These are phyloP conservation scores for Albula glossodonta DNA, from an alignment of 2,113 vertebrate species.

Conservation along the genomic window DNA sequence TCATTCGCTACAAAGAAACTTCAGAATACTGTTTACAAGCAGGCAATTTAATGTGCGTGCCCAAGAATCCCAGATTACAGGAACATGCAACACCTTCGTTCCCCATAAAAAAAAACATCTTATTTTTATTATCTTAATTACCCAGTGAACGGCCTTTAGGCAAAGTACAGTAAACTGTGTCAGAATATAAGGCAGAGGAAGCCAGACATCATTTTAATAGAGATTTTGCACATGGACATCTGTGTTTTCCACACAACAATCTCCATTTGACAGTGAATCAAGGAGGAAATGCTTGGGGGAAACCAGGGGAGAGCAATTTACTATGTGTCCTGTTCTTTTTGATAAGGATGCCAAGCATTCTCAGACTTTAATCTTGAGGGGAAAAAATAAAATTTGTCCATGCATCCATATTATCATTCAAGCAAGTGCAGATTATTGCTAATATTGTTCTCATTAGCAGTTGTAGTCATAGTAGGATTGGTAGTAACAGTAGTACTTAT, in stretches of 20 bases:
- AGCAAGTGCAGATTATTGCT: not conserved
- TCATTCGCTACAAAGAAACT: slow-evolving; percentile 14
- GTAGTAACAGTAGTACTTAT: too few species aligned
- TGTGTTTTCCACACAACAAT: slow-evolving; percentile 14
- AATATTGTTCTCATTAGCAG: too few species aligned
- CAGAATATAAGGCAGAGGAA: slow-evolving; percentile 20
- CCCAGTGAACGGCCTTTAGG: not conserved
- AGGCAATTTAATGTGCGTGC: not conserved
- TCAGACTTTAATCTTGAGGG: not conserved
- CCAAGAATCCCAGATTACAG: not conserved
- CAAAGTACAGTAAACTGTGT: slow-evolving; percentile 5
- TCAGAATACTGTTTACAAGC: slow-evolving; percentile 10
- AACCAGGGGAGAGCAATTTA: slow-evolving; percentile 10
- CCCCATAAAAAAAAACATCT: not conserved
- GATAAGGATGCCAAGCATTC: not conserved
- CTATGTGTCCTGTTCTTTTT: not conserved
- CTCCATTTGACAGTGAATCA: slow-evolving; percentile 7
- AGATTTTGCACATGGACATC: slow-evolving; percentile 11
- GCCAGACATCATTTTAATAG: slow-evolving; percentile 22
- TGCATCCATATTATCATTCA: not conserved
- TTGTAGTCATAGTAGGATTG: too few species aligned
- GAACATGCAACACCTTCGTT: not conserved
- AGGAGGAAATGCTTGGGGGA: slow-evolving; percentile 20
- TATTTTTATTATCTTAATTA: slow-evolving; percentile 18
- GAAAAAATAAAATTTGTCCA: not conserved